phyloP scores from a whole-genome alignment of 2,888 invertebrate species.

The Trichopria drosophilae region DNA sequence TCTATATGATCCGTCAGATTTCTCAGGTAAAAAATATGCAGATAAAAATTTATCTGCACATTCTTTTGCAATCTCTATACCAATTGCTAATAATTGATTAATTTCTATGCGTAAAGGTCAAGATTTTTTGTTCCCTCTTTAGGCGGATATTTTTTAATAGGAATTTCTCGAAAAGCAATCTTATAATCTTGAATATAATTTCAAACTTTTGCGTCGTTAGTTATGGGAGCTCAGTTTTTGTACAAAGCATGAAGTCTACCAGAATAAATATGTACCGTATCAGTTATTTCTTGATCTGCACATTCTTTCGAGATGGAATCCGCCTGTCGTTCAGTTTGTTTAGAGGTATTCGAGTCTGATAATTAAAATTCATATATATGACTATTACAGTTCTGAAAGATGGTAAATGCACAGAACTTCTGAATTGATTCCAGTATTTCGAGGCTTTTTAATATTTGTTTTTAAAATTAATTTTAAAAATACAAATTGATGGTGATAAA shows the following conservation, averaged over 20 bases:
- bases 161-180: neutral
- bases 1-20: too few species aligned
- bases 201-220: neutral
- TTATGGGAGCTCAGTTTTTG: neutral
- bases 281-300: neutral
- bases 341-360: neutral
- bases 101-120: too few species aligned
- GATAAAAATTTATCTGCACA: too few species aligned
- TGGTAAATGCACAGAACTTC: neutral
- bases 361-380: neutral
- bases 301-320: neutral
- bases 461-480: neutral
- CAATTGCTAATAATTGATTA: too few species aligned
- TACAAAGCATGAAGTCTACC: neutral
- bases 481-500: too few species aligned
- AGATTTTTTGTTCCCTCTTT: too few species aligned
- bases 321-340: neutral
- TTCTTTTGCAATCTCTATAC: too few species aligned
- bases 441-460: neutral
- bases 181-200: neutral
- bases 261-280: neutral
- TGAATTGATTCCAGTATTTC: neutral
- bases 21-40: too few species aligned
- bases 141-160: neutral
- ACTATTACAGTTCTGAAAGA: too few species aligned